Evolutionary conservation across 2,113 vertebrate genomes (phyloP), one percentile per base, ranked within the genome.

Genomic region (Cepphus grylle): DNA sequence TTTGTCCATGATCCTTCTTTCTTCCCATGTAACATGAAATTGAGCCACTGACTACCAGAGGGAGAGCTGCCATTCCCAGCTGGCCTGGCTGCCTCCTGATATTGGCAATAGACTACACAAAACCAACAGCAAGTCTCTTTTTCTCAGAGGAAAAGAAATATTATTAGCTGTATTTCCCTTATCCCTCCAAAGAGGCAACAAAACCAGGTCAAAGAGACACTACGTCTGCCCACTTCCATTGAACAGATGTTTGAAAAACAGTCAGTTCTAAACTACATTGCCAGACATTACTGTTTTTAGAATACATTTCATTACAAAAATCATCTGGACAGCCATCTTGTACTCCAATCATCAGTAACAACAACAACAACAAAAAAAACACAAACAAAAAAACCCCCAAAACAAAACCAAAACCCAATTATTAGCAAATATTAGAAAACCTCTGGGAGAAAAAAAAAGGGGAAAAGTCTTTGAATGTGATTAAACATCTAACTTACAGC

Each of bases 171-270:
- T 45, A 81, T 32, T 80, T 79, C 61, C 34, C 40, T 85, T 52
- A 40, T 93, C 17, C 40, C 32, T 76, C 43, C 53, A 49, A 80
- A 87, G 27, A 43, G n/a, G 40, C 32, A 80, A 61, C 66, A 70
- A 21, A 90, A 45, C 11, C 27, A 7, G 23, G 58, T 69, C 70
- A 80, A 83, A 74, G 34, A 71, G 6, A 82, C 58, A 72, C 69
- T 45, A 22, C 0, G 0, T 81, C 66, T 45, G 19, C 76, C 40
- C 0, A 0, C 29, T 77, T 90, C 38, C 66, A 56, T 3, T 55
- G 52, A 74, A 62, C 3, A 79, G n/a, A 67, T 62, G 61, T 23
- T 76, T 76, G 30, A 94, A 76, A 87, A 89, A 65, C 1, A 8
- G 25, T n/a, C 34, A 58, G 32, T 53, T 85, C 58, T 69, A 70